Percentiles rank a stretch among this genome's conserved stretches.
These are phyloP conservation scores for Callipepla squamata DNA, from an alignment of 2,113 vertebrate genomes.

Conservation along the genomic window DNA sequence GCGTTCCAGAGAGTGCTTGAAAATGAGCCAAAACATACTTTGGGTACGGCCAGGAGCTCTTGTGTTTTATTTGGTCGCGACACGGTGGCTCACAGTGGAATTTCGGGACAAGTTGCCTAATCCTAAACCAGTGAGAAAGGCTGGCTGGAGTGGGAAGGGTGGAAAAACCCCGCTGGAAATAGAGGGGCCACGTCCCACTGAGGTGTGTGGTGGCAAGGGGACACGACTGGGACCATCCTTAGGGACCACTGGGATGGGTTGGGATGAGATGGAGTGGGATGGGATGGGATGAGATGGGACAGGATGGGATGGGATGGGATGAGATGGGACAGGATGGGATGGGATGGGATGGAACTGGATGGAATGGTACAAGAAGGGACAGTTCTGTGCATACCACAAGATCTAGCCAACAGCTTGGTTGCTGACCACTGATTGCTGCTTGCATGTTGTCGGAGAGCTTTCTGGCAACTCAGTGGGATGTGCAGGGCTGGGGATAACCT, in stretches of 20 bases:
- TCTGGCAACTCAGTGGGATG: background rate
- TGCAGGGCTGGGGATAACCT: background rate
- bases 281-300: background rate
- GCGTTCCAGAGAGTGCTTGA: accelerated
- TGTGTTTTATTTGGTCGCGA: background rate
- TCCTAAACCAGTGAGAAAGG: background rate
- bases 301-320: background rate
- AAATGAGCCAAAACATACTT: background rate
- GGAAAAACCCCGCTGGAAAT: background rate
- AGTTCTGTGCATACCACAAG: background rate
- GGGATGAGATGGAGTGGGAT: background rate
- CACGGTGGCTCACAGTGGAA: background rate
- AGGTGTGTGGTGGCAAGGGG: background rate
- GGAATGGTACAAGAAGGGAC: background rate
- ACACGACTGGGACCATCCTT: background rate
- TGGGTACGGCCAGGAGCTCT: accelerated
- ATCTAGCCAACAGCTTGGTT: background rate
- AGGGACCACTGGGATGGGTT: background rate
- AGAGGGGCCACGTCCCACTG: background rate
- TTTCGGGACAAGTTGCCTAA: background rate
- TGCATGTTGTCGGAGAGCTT: background rate
- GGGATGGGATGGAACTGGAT: background rate
- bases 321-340: background rate
- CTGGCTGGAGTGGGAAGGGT: background rate
- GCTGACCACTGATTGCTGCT: background rate